These are phyloP conservation scores for Bembecia ichneumoniformis DNA, from an alignment of 2,888 invertebrate genomes.

Conservation along the genomic window DNA sequence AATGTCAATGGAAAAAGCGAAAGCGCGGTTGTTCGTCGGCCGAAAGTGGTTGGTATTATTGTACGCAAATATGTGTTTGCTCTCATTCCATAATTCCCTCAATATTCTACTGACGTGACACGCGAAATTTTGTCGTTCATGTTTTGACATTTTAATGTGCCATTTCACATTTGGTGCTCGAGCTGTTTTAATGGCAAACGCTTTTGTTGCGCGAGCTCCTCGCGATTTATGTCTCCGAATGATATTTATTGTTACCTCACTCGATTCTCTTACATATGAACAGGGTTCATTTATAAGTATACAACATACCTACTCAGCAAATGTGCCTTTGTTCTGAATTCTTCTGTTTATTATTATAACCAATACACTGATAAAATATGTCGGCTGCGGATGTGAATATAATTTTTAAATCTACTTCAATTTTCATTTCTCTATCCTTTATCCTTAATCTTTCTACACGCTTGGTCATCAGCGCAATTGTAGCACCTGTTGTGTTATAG, in stretches of 20 bases:
- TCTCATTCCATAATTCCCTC: background rate
- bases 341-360: too few relatives aligned
- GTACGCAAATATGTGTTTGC: background rate
- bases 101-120: conserved; percentile 15
- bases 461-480: too few relatives aligned
- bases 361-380: too few relatives aligned
- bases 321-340: too few relatives aligned
- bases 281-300: too few relatives aligned
- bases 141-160: conserved; percentile 59
- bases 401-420: too few relatives aligned
- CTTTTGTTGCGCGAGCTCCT: conserved; percentile 39
- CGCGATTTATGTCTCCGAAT: conserved; percentile 35
- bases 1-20: background rate
- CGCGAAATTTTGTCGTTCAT: conserved; percentile 21
- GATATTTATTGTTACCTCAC: conserved; percentile 29
- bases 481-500: too few relatives aligned
- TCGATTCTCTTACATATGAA: background rate
- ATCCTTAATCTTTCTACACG: too few relatives aligned
- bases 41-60: background rate
- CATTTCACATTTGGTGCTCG: conserved; percentile 27
- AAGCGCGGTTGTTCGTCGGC: background rate
- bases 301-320: too few relatives aligned
- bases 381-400: too few relatives aligned
- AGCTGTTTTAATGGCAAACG: conserved; percentile 36
- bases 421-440: too few relatives aligned